Evolutionary conservation across 2,113 vertebrate species (phyloP), one percentile per base, ranked within the genome.

Genomic region (Oryzias woworae): DNA sequence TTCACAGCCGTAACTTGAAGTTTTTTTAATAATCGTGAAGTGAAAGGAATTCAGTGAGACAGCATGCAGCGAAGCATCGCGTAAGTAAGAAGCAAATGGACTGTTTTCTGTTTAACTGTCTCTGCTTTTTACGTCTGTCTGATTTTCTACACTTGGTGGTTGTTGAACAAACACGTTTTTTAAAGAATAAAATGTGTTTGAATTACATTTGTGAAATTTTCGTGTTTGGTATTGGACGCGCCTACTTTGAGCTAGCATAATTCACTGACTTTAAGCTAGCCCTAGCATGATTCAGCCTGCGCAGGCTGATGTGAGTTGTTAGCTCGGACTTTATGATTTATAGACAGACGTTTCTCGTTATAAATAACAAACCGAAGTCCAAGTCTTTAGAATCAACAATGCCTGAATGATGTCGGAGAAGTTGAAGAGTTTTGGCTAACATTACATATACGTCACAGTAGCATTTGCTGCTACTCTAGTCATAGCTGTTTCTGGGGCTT

Each of bases 11-110:
- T 26, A 55, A 31, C 15, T 17, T 6, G 28, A 8, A 22, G 7
- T 51, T 15, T 41, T 2, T 20, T 20, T 53, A 28, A 42, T 52
- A 16, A 13, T 7, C 4, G 5, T 4, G 1, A 6, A 26, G 26
- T 18, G n/a, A 66, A 69, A 17, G 49, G 36, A 51, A 12, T 53
- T 15, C 50, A 45, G 3, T 2, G 51, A 20, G 47, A 16, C 66
- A 86, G 53, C 64, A 92, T 93, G 91, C 92, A 93, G 82, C 85
- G 91, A 45, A 92, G 91, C 70, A 92, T 92, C 53, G 87, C 92
- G 91, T 92, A 55, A 91, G 91, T 90, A 49, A 13, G 5, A 3
- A 6, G 4, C 13, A 3, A 6, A 28, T 17, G 12, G 2, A 5
- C 26, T 0, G 4, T 36, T 52, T 52, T 49, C 1, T 2, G 1